Evolutionary conservation across 2,888 invertebrate species (phyloP).

Genomic region (Belgica antarctica): DNA sequence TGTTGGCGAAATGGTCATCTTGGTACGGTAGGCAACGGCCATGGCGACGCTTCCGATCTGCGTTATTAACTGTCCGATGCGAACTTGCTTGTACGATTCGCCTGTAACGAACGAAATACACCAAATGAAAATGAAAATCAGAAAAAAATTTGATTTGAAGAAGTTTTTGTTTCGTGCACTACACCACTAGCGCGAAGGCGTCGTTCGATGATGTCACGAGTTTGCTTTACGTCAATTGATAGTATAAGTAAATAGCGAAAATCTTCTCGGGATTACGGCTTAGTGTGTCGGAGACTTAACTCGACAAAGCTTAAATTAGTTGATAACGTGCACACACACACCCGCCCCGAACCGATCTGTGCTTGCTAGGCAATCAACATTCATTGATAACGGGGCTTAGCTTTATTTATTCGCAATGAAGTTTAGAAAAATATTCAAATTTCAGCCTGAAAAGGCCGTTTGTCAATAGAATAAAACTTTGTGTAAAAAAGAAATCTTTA

Average conservation of each 20-base stretch:
- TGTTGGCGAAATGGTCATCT: constrained; percentile 86
- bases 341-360: not conserved
- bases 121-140: constrained; percentile 30
- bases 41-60: constrained; percentile 81
- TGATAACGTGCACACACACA: not conserved
- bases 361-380: not conserved
- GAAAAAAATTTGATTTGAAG: not conserved
- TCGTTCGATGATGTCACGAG: constrained; percentile 7
- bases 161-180: not conserved
- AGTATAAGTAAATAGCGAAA: not conserved
- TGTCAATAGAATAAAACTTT: too few relatives aligned
- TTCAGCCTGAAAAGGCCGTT: not conserved
- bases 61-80: constrained; percentile 83
- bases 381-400: constrained; percentile 9
- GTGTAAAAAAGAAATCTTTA: too few relatives aligned
- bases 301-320: not conserved
- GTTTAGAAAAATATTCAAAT: not conserved
- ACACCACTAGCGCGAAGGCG: not conserved
- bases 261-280: not conserved
- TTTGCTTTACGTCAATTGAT: not conserved
- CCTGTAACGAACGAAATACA: constrained; percentile 57
- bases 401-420: not conserved
- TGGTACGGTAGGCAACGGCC: constrained; percentile 82
- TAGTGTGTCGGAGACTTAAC: not conserved
- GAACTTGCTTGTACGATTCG: constrained; percentile 74